Evolutionary conservation across 2,888 invertebrate genomes (phyloP).

Genomic region (Agelastica alni): DNA sequence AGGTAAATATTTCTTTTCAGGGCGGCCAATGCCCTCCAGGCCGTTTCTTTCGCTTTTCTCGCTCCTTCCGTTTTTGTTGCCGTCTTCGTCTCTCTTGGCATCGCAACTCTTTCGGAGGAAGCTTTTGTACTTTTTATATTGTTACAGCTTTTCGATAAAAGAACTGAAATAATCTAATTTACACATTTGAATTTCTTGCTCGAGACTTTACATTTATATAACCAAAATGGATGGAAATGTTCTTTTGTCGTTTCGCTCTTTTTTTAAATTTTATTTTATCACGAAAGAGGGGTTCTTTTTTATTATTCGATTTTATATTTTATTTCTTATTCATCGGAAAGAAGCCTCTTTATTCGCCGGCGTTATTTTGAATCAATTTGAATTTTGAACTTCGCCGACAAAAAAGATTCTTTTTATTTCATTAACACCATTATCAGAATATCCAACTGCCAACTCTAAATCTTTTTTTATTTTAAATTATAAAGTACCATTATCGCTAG

Average conservation of each 20-base stretch:
- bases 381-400: constrained; percentile 32
- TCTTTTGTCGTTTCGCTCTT: constrained; percentile 50
- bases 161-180: constrained; percentile 57
- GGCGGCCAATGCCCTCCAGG: constrained; percentile 38
- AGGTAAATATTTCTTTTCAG: constrained; percentile 47
- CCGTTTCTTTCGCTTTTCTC: constrained; percentile 30
- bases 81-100: constrained; percentile 34
- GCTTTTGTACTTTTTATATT: constrained; percentile 53
- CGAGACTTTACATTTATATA: constrained; percentile 55
- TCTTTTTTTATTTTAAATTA: too few relatives aligned
- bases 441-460: too few relatives aligned
- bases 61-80: constrained; percentile 30
- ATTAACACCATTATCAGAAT: too few relatives aligned
- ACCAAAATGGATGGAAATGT: constrained; percentile 55
- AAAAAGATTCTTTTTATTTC: too few relatives aligned
- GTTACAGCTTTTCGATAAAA: constrained; percentile 54
- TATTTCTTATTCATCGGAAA: constrained; percentile 45
- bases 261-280: constrained; percentile 52
- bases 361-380: constrained; percentile 42
- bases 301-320: constrained; percentile 54
- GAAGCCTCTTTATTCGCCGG: constrained; percentile 35
- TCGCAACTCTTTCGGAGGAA: constrained; percentile 49
- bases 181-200: constrained; percentile 56
- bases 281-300: constrained; percentile 45
- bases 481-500: too few relatives aligned